Conservation (phyloP, 2,113 vertebrate genomes). For the Peromyscus leucopus region DNA sequence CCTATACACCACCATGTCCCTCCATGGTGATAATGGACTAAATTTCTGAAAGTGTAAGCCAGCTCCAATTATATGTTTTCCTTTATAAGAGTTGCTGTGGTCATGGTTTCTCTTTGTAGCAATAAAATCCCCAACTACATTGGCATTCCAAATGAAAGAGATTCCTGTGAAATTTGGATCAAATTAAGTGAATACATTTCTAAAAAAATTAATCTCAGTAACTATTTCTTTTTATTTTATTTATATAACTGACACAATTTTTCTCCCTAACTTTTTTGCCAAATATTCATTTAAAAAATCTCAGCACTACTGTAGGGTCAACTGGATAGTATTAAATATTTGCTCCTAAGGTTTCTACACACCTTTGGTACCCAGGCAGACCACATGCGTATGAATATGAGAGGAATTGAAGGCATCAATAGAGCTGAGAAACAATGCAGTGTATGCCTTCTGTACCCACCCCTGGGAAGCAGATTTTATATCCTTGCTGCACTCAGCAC, state of each 20-base stretch:
- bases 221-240: background rate
- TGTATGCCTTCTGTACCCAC: background rate
- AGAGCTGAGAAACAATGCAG: background rate
- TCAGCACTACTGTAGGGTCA: background rate
- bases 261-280: constrained; percentile 42
- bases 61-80: background rate
- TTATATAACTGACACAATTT: constrained; percentile 32
- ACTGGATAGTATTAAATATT: background rate
- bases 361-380: background rate
- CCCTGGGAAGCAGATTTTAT: background rate
- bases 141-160: constrained; percentile 37
- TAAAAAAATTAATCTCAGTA: constrained; percentile 16
- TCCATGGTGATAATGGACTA: background rate
- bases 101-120: background rate
- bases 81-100: background rate
- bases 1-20: too few relatives aligned
- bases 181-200: constrained; percentile 18
- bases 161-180: background rate
- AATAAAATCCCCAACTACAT: background rate
- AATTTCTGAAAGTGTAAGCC: background rate
- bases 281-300: constrained; percentile 40
- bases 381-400: background rate
- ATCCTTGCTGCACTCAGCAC: background rate
- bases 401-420: background rate
- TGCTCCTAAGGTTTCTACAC: background rate